Conservation (phyloP, 2,888 invertebrate genomes). For the Diarsia mendica region DNA sequence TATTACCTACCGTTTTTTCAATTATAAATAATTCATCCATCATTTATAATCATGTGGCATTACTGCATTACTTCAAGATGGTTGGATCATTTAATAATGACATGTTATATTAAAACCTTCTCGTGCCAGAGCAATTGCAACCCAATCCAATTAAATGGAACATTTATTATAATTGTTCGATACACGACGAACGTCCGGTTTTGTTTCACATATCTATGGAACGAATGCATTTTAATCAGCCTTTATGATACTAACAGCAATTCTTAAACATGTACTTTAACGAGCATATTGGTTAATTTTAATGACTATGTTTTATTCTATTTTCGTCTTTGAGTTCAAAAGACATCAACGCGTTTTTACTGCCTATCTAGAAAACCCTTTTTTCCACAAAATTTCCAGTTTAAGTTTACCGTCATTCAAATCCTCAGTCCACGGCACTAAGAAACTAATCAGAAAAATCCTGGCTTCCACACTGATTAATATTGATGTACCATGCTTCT, state of each 20-base stretch:
- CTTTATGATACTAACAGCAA: neutral
- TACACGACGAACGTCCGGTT: neutral
- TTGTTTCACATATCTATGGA: neutral
- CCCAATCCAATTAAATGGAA: constrained; percentile 8
- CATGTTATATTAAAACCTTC: constrained; percentile 4
- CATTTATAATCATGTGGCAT: constrained; percentile 8
- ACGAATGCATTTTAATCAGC: neutral
- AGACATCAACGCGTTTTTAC: constrained; percentile 33
- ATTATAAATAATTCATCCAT: constrained; percentile 23
- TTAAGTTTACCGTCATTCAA: too few relatives aligned
- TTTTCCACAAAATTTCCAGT: too few relatives aligned
- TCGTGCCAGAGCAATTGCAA: constrained; percentile 22
- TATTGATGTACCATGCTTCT: too few relatives aligned
- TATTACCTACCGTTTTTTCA: neutral
- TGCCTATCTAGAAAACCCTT: too few relatives aligned
- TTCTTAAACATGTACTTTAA: neutral
- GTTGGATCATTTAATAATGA: constrained; percentile 14
- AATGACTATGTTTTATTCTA: neutral
- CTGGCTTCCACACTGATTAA: too few relatives aligned
- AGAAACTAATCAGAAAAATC: too few relatives aligned
- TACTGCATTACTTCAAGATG: neutral
- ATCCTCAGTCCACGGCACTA: too few relatives aligned
- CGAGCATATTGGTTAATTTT: neutral
- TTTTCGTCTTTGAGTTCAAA: constrained; percentile 1
- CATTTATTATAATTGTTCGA: constrained; percentile 3